A percentile compares a stretch with the other conserved stretches of the same genome.
phyloP scores from a whole-genome alignment of 1,140 invertebrate species.

The Drosophila quadrilineata region DNA sequence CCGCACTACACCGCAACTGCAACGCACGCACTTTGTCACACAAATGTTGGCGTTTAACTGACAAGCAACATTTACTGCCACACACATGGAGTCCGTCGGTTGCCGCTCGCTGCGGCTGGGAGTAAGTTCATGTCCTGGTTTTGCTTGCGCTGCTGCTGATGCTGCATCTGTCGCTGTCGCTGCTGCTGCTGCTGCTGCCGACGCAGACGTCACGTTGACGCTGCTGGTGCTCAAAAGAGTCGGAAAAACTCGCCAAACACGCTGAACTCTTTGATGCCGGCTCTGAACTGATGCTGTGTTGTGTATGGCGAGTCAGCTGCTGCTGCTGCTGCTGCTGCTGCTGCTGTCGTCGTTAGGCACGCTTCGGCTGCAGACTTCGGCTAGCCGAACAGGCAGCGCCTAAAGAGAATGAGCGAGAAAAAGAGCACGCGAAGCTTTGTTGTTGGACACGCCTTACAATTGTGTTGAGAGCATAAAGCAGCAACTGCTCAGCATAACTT shows the following conservation, averaged over 20 bases:
- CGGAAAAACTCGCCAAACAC: constrained; percentile 5
- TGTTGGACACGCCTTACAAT: constrained; percentile 50
- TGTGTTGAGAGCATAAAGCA: constrained; percentile 4
- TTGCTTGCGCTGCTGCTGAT: constrained; percentile 8
- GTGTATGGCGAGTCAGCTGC: constrained; percentile 7
- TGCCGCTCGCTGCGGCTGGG: constrained; percentile 22
- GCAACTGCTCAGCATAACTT: constrained; percentile 9
- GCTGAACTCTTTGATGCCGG: constrained; percentile 55
- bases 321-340: constrained; percentile 7
- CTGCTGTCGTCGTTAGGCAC: constrained; percentile 20
- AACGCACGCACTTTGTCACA: constrained; percentile 49
- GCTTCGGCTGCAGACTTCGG: constrained; percentile 6
- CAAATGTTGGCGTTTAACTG: constrained; percentile 68
- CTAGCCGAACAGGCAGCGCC: constrained; percentile 5
- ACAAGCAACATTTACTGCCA: constrained; percentile 24
- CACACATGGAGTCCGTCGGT: neutral
- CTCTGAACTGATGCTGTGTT: constrained; percentile 15
- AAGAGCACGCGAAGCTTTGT: no score
- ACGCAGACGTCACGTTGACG: no score
- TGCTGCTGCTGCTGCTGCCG: constrained; percentile 9
- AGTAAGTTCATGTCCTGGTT: constrained; percentile 44
- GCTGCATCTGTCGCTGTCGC: constrained; percentile 1
- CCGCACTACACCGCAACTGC: constrained; percentile 22
- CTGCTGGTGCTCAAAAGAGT: constrained; percentile 12
- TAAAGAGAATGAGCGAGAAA: neutral